Base-by-base conservation (phyloP, 2,113 vertebrate genomes). In the Dicentrarchus labrax region DNA sequence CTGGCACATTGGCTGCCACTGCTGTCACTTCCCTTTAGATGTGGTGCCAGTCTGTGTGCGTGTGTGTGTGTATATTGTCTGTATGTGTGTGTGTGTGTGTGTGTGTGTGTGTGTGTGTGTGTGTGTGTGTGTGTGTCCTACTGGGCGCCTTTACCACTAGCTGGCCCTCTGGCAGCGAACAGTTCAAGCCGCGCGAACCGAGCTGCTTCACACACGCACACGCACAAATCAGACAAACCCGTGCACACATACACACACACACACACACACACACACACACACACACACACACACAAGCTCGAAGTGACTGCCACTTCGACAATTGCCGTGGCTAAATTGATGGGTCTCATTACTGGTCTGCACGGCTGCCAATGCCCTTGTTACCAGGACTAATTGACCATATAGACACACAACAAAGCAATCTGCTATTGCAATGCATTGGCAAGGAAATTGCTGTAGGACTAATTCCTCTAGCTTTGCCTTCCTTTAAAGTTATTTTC, bases 11-110 rank as follows among this genome's bases (percentile, higher is more conserved):
- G 82, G 88, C 85, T 79, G 80, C 82, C 84, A 78, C 83, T 62
- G 80, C 91, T 92, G 91, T 92, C 93, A 89, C 89, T 88, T 91
- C 66, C 64, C 70, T 87, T 94, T 91, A 92, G 64, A 87, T 81
- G 69, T 71, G 72, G 54, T 90, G 90, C 88, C 88, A 84, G 76
- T 88, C 78, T 65, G 8, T 61, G 4, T 77, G 59, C 75, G 66
- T 79, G 70, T 72, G 50, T 66, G 36, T 47, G 17, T 80, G 47
- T 30, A 30, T 30, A 30, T 30, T 60, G 59, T 75, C 72, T 71
- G 66, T 74, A 64, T 76, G 65, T 70, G 65, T 61, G 73, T 74
- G 65, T 66, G 38, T 71, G n/a, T 77, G 59, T 77, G 66, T 79
- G 70, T 72, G 50, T 66, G 36, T 47, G 17, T 72, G 72, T 83